A percentile compares a stretch with the other conserved stretches of the same genome.
phyloP scores from a whole-genome alignment of 2,888 invertebrate genomes.

The Brachypalpus laphriformis region DNA sequence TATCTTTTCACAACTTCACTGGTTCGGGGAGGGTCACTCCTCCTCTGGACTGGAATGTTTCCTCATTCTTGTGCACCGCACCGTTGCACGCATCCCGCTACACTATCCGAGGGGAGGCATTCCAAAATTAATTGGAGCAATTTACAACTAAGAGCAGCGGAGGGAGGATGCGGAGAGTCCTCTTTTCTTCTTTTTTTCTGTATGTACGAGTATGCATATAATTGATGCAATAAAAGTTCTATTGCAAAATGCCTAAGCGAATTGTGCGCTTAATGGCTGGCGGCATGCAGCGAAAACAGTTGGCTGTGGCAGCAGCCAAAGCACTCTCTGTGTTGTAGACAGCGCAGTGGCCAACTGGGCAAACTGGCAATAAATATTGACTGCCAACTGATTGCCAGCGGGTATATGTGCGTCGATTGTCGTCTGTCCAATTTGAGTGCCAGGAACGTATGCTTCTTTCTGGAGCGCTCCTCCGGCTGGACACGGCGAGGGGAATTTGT shows the following conservation, averaged over 20 bases:
- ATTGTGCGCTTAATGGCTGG: slow-evolving; percentile 43
- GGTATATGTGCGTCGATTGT: slow-evolving; percentile 39
- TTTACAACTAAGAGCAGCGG: slow-evolving; percentile 47
- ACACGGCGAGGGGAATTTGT: slow-evolving; percentile 14
- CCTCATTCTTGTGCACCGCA: slow-evolving; percentile 53
- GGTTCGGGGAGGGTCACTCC: background rate
- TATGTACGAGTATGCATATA: background rate
- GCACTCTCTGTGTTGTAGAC: slow-evolving; percentile 12
- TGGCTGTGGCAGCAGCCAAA: slow-evolving; percentile 10
- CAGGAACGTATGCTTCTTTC: slow-evolving; percentile 8
- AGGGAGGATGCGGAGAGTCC: background rate
- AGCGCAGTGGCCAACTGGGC: slow-evolving; percentile 25
- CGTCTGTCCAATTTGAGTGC: slow-evolving; percentile 40
- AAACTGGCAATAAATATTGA: slow-evolving; percentile 63
- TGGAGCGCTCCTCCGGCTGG: background rate
- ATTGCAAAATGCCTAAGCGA: slow-evolving; percentile 45
- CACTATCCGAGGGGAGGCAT: slow-evolving; percentile 50
- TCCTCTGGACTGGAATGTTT: slow-evolving; percentile 48
- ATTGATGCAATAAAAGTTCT: slow-evolving; percentile 57
- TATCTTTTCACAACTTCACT: background rate
- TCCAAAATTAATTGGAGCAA: slow-evolving; percentile 71
- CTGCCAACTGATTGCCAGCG: slow-evolving; percentile 59
- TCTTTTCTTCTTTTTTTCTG: background rate
- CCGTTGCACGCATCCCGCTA: slow-evolving; percentile 14
- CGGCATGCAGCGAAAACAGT: slow-evolving; percentile 52